A percentile compares a stretch with the other conserved stretches of the same genome.
Evolutionary conservation across 1,140 invertebrate species (phyloP).

Genomic region (Dreissena rostriformis): DNA sequence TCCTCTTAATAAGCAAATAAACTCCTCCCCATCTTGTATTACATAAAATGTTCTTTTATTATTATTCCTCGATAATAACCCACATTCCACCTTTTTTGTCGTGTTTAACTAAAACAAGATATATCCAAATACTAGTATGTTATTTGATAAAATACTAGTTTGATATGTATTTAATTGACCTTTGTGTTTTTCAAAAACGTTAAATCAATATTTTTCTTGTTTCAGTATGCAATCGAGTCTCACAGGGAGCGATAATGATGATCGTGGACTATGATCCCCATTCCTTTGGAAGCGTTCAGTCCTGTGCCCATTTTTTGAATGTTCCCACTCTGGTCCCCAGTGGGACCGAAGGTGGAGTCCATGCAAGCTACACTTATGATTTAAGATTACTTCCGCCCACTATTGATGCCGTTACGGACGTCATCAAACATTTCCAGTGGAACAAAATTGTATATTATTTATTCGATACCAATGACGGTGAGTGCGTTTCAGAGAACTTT

Average conservation of each 20-base stretch:
- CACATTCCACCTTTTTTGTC: too few relatives aligned
- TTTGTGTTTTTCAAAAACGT: too few relatives aligned
- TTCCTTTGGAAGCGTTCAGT: constrained; percentile 49
- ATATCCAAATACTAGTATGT: too few relatives aligned
- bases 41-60: too few relatives aligned
- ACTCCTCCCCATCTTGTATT: too few relatives aligned
- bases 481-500: background rate
- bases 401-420: constrained; percentile 26
- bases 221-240: constrained; percentile 46
- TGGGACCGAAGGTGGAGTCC: constrained; percentile 38
- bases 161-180: too few relatives aligned
- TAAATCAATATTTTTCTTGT: background rate
- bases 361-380: constrained; percentile 46
- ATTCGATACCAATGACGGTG: constrained; percentile 55
- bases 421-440: constrained; percentile 49
- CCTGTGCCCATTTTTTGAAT: constrained; percentile 49
- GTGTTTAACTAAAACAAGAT: too few relatives aligned
- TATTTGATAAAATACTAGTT: too few relatives aligned
- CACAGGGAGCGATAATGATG: constrained; percentile 37
- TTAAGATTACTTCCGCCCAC: constrained; percentile 54
- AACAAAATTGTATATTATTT: constrained; percentile 45
- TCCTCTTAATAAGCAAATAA: too few relatives aligned
- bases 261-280: constrained; percentile 47
- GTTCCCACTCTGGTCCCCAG: constrained; percentile 43
- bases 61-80: too few relatives aligned